Evolutionary conservation across 2,888 invertebrate genomes (phyloP), one percentile per base, ranked within the genome.

Genomic region (Drosophila hamatofila): DNA sequence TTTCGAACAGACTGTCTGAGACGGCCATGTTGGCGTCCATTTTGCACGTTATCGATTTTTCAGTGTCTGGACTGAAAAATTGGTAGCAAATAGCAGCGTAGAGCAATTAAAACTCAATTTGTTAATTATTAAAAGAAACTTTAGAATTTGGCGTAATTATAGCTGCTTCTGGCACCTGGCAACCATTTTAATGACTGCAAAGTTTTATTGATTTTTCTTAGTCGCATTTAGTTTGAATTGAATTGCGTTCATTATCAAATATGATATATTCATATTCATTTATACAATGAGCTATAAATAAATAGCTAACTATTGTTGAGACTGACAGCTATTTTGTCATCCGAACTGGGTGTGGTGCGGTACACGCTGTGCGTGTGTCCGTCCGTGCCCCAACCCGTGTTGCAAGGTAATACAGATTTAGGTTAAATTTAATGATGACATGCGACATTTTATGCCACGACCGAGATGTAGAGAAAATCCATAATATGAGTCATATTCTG

Each of bases 11-110:
- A 83, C 58, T 69, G 72, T 77, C 64, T 75, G 66, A 51, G 83
- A 80, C 89, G 85, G 91, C 91, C 91, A 91, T 90, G 80, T 88
- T 91, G 90, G 91, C 91, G 88, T 90, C 92, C 92, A 92, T 92
- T 91, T 91, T 91, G 86, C 80, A 78, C 64, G 72, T 73, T 92
- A 92, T 92, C 81, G 92, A 92, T 92, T 92, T 91, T 92, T 91
- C 86, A 85, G 72, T 77, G 88, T 85, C 80, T 86, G 71, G 64
- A 48, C 55, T 52, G 75, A 76, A 84, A 84, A 83, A 80, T 62
- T 72, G 75, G 65, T 60, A 51, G 62, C 63, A 56, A 35, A 18
- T 8, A 14, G 8, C 33, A n/a, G 52, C 27, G 35, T 46, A 63
- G 41, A 46, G 21, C 27, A 46, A 64, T 70, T 72, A 62, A 66